Percentiles rank a stretch among this genome's conserved stretches.
Evolutionary conservation across 2,113 vertebrate species (phyloP).

Genomic region (Thermophis baileyi): DNA sequence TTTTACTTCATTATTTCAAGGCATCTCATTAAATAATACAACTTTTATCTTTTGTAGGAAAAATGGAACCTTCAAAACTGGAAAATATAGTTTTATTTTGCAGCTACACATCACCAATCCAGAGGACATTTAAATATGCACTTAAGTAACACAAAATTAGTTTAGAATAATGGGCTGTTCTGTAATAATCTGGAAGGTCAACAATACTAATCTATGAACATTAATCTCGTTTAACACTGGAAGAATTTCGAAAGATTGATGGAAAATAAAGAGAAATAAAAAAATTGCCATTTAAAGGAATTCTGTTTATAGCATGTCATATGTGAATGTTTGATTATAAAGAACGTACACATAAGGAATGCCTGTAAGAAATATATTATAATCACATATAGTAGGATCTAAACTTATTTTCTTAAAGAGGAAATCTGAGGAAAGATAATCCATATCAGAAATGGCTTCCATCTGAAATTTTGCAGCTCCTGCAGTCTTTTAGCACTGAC

Average conservation of each 20-base stretch:
- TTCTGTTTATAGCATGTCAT: background rate
- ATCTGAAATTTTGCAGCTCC: background rate
- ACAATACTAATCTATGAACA: background rate
- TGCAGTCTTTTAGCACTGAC: background rate
- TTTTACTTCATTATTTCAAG: background rate
- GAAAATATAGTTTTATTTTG: fast-evolving
- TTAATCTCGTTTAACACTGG: background rate
- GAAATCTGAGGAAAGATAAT: background rate
- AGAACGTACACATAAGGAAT: background rate
- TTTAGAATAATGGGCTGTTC: background rate
- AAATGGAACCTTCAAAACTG: background rate
- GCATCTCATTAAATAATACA: background rate
- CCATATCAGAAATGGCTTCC: background rate
- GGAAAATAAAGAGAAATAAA: background rate
- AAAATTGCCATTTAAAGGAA: background rate
- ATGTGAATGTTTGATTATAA: background rate
- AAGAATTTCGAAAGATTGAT: background rate
- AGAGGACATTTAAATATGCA: background rate
- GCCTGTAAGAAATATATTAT: background rate
- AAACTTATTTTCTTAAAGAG: background rate
- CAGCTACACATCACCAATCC: background rate
- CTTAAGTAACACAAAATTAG: background rate
- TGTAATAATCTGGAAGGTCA: background rate
- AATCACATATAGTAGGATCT: background rate
- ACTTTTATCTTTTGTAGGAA: background rate